Evolutionary conservation across 2,888 invertebrate species (phyloP).

Genomic region (Ophion slaviceki): DNA sequence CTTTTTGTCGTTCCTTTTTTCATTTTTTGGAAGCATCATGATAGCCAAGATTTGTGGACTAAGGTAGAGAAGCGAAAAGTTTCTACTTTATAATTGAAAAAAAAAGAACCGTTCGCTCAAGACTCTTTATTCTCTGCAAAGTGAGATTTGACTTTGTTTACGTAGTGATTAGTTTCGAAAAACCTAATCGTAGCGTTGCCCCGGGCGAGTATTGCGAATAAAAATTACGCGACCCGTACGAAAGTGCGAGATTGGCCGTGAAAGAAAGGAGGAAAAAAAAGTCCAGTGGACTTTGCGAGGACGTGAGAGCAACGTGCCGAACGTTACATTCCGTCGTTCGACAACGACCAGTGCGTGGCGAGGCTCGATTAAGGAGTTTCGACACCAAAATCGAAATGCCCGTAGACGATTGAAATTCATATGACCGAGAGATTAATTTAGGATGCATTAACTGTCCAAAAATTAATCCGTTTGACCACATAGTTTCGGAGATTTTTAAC

Average conservation of each 20-base stretch:
- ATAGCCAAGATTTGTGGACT: constrained; percentile 60
- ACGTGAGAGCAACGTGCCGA: neutral
- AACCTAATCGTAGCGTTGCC: neutral
- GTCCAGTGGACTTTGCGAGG: neutral
- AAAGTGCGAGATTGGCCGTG: neutral
- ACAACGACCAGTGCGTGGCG: neutral
- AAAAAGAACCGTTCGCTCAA: constrained; percentile 29
- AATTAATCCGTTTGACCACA: too few species aligned
- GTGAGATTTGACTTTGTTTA: neutral
- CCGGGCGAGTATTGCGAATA: constrained; percentile 12
- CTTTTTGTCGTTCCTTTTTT: constrained; percentile 23
- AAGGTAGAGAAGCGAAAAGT: constrained; percentile 56
- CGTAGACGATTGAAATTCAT: too few species aligned
- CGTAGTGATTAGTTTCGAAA: neutral
- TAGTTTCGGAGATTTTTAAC: too few species aligned
- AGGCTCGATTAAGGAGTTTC: too few species aligned
- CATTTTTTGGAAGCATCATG: constrained; percentile 62
- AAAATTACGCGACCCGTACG: constrained; percentile 12
- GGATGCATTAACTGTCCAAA: too few species aligned
- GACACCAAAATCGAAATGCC: too few species aligned
- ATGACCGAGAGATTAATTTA: too few species aligned
- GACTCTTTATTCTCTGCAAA: constrained; percentile 9
- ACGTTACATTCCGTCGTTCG: neutral
- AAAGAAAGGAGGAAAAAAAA: neutral
- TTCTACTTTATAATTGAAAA: constrained; percentile 41